phyloP scores from a whole-genome alignment of 2,888 invertebrate genomes.

The Norana najaformis region DNA sequence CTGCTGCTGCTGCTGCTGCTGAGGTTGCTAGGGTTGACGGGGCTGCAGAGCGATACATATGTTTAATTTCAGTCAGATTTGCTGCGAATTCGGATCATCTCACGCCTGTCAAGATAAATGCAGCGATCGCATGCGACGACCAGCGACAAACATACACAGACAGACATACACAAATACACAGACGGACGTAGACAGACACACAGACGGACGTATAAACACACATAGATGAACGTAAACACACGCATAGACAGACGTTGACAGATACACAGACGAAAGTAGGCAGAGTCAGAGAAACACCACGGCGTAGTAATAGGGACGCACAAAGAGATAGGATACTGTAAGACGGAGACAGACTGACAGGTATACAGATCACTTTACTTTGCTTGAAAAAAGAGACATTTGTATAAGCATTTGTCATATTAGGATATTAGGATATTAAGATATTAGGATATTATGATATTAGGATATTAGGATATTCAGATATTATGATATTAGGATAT shows the following conservation, averaged over 20 bases:
- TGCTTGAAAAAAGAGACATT: neutral
- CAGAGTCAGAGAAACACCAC: neutral
- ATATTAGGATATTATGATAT: too few species aligned
- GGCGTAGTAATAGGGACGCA: neutral
- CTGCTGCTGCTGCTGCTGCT: neutral
- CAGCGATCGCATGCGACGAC: too few species aligned
- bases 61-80: conserved; percentile 13
- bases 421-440: too few species aligned
- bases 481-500: too few species aligned
- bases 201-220: neutral
- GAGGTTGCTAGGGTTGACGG: neutral
- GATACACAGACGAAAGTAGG: neutral
- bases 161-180: neutral
- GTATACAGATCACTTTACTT: neutral
- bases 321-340: too few species aligned
- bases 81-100: neutral
- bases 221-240: neutral
- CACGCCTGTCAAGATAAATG: neutral
- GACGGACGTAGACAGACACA: neutral
- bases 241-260: neutral
- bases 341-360: neutral
- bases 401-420: neutral
- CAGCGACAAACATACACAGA: neutral
- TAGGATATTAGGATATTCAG: too few species aligned
- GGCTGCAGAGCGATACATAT: neutral